These are phyloP conservation scores for Selene dorsalis DNA, from an alignment of 2,797 vertebrate genomes.

Conservation along the genomic window DNA sequence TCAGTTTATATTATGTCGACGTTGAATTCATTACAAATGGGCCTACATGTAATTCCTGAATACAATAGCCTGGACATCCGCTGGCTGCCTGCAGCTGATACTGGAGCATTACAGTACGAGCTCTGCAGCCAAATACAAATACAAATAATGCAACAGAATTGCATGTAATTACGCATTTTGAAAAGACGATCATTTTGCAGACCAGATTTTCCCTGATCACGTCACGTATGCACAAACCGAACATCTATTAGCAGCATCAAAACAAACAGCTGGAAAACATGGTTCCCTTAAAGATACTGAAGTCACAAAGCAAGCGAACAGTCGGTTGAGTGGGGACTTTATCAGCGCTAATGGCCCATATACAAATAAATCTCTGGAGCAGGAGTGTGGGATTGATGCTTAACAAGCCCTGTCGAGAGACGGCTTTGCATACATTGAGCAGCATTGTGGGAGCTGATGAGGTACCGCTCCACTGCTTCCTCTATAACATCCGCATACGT, in stretches of 20 bases:
- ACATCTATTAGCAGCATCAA: background rate
- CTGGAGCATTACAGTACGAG: background rate
- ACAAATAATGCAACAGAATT: background rate
- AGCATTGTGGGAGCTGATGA: conserved; percentile 56
- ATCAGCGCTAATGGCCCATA: conserved; percentile 70
- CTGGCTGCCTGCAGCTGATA: background rate
- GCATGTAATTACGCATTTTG: conserved; percentile 5
- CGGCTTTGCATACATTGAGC: conserved; percentile 77
- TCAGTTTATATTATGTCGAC: background rate
- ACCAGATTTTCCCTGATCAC: conserved; percentile 13
- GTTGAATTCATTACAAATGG: background rate
- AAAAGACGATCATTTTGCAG: conserved; percentile 41
- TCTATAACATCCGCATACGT: conserved; percentile 13
- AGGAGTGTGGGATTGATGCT: conserved; percentile 69
- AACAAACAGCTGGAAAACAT: conserved; percentile 16
- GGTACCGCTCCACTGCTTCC: conserved; percentile 31
- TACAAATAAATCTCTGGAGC: conserved; percentile 74
- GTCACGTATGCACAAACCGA: conserved; percentile 15
- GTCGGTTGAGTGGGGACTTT: conserved; percentile 60
- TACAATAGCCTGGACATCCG: background rate
- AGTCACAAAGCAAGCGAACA: conserved; percentile 55
- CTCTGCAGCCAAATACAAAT: background rate
- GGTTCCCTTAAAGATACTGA: conserved; percentile 47
- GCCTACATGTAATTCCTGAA: background rate
- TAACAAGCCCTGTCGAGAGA: conserved; percentile 71